Conservation (phyloP, 2,888 invertebrate genomes). For the Ariolimax columbianus region DNA sequence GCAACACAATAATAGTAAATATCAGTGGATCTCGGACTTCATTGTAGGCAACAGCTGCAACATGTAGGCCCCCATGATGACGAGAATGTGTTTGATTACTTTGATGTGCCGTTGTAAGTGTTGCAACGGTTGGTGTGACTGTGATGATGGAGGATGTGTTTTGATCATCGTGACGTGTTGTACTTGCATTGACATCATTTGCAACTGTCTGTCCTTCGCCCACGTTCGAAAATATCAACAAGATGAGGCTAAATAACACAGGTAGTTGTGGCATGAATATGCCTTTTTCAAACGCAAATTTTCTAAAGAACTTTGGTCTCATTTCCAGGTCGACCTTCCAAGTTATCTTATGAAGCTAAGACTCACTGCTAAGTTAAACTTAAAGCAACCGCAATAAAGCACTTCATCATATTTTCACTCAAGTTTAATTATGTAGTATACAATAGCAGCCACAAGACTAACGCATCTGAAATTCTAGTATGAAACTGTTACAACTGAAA, state of each 20-base stretch:
- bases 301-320: conserved; percentile 17
- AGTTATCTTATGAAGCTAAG: background rate
- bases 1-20: conserved; percentile 80
- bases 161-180: no score
- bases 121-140: background rate
- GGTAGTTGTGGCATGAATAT: background rate
- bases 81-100: background rate
- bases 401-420: no score
- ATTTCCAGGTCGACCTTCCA: background rate
- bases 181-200: background rate
- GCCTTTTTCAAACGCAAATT: background rate
- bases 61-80: conserved; percentile 67
- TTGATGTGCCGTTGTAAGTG: no score
- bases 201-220: background rate
- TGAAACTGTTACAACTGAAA: no score
- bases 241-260: background rate
- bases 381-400: no score
- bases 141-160: background rate
- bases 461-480: no score
- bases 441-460: no score
- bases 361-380: background rate
- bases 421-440: no score
- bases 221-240: background rate
- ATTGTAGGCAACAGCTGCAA: conserved; percentile 77
- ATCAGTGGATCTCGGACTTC: conserved; percentile 80